Evolutionary conservation across 2,797 vertebrate genomes (phyloP), one percentile per base, ranked within the genome.

Genomic region (Sardinella longiceps): DNA sequence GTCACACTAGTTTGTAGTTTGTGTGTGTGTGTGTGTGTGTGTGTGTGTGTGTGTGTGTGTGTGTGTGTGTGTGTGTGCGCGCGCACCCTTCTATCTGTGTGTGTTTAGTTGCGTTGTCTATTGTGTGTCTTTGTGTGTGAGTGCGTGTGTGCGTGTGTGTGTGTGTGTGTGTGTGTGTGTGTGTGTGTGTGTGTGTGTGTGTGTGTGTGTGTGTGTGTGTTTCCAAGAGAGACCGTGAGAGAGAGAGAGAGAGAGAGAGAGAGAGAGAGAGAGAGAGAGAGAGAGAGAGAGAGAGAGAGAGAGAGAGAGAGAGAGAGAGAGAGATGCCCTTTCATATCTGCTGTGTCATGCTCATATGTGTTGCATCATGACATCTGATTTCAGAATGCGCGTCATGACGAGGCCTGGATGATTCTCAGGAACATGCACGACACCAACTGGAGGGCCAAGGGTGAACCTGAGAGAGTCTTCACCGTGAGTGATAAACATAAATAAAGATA

Each of bases 371-470:
- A 2, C 66, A 23, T 50, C 14, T 85, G 25, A n/a, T 81, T 85
- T 33, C 92, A 99, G 98, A 96, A 93, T 80, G 97, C 96, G 6
- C 97, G 98, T 86, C 98, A 99, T 0, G 98, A 99, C 0, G 98
- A 99, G 94, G 98, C 98, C n/a, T 99, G 98, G 98, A 99, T 99
- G 98, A 95, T 99, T 87, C 96, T 99, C 87, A 96, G 98, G 85
- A 93, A 93, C 80, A 96, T 99, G 86, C 98, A 99, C 1, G 98
- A 99, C 91, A 99, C 98, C 88, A 99, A 99, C 93, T 99, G 99
- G 98, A 92, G 98, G 60, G 98, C 98, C 6, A 99, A 98, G 82
- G 98, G 98, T 0, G 95, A 98, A 87, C 98, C 98, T 0, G 97
- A 99, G 92, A 95, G 96, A 89, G 98, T 99, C 70, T 99, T 99